Percentiles rank a stretch among this genome's conserved stretches.
These are phyloP conservation scores for Folsomia candida DNA, from an alignment of 2,888 invertebrate species.

Conservation along the genomic window DNA sequence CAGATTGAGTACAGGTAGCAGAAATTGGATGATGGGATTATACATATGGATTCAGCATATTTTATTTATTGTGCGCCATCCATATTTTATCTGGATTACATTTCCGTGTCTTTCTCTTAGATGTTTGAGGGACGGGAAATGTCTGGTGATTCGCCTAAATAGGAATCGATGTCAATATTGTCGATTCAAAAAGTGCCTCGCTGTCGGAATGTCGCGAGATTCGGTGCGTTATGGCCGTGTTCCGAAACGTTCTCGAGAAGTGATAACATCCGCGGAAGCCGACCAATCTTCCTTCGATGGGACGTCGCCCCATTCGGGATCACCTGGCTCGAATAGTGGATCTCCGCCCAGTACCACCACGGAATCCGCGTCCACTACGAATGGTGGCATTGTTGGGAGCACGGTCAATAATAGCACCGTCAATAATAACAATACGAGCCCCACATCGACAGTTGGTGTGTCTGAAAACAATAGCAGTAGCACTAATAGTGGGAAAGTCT, in stretches of 20 bases:
- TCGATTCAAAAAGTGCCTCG: conserved; percentile 92
- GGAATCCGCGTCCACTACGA: conserved; percentile 12
- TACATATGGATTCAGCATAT: not conserved
- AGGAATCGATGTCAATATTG: conserved; percentile 94
- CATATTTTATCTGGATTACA: not conserved
- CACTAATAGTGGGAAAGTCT: conserved; percentile 26
- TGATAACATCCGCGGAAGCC: conserved; percentile 57
- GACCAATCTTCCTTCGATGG: conserved; percentile 58
- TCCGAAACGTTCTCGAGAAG: conserved; percentile 86
- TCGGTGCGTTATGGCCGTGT: conserved; percentile 95
- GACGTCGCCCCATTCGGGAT: conserved; percentile 51
- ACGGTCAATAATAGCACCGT: conserved; percentile 15
- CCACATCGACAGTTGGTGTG: not conserved
- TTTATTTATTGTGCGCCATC: too few species aligned
- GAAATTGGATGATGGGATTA: not conserved
- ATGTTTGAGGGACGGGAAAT: conserved; percentile 89
- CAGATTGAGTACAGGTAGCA: conserved; percentile 82
- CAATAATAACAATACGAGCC: conserved; percentile 20
- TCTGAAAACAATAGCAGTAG: not conserved
- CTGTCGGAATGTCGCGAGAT: conserved; percentile 94
- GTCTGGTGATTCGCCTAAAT: conserved; percentile 87
- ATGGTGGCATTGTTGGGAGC: conserved; percentile 50
- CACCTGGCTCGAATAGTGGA: conserved; percentile 50
- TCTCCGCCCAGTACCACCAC: conserved; percentile 42
- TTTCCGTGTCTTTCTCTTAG: conserved; percentile 23